Percentiles rank a stretch among this genome's conserved stretches.
These are phyloP conservation scores for Neuroscelio doddi DNA, from an alignment of 2,888 invertebrate species.

Conservation along the genomic window DNA sequence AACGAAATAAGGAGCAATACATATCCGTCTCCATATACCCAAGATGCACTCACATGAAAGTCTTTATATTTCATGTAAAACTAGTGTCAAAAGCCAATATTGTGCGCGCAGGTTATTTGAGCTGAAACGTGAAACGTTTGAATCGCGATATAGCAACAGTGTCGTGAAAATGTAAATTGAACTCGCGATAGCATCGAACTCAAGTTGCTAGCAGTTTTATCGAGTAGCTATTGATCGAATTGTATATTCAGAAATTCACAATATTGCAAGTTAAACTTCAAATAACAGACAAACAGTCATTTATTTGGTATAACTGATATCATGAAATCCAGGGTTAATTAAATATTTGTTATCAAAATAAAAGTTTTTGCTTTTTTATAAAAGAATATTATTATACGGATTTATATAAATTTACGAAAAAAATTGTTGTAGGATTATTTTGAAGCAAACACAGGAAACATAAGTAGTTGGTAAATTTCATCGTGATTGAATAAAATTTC, in stretches of 20 bases:
- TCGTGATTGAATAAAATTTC: too few species aligned
- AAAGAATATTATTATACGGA: too few species aligned
- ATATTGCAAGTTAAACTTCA: constrained; percentile 4
- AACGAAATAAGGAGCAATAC: too few species aligned
- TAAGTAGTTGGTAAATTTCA: too few species aligned
- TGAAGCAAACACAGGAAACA: too few species aligned
- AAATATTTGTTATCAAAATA: too few species aligned
- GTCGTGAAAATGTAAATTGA: constrained; percentile 42
- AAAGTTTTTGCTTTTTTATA: too few species aligned
- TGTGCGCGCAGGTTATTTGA: constrained; percentile 36
- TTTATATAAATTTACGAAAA: too few species aligned
- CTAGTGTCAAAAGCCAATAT: constrained; percentile 40
- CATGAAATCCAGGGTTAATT: too few species aligned
- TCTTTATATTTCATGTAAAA: constrained; percentile 38
- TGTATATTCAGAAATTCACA: constrained; percentile 24
- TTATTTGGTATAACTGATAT: too few species aligned
- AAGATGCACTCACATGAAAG: constrained; percentile 10
- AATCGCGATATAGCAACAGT: constrained; percentile 34
- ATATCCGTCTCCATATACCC: background rate
- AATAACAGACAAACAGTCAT: too few species aligned
- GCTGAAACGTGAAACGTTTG: constrained; percentile 31
- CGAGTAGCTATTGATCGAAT: constrained; percentile 41
- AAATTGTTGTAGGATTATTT: too few species aligned
- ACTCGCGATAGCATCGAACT: constrained; percentile 40
- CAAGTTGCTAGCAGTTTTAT: constrained; percentile 36